Conservation (phyloP, 2,888 invertebrate species). For the Nudaria mundana region DNA sequence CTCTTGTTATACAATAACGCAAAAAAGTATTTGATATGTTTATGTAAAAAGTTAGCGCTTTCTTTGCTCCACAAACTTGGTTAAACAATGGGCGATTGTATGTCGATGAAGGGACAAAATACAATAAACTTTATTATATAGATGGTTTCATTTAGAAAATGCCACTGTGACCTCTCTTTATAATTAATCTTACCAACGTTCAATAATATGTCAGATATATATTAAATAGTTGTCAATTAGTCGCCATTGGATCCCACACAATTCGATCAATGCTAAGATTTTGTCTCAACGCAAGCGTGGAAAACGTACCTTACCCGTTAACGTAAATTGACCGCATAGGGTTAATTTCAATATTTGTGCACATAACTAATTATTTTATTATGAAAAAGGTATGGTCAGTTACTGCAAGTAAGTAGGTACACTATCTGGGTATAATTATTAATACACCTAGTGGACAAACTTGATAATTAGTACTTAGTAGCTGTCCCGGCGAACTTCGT, state of each 20-base stretch:
- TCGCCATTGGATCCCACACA: slow-evolving; percentile 15
- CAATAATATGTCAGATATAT: slow-evolving; percentile 22
- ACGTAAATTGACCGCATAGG: too few relatives aligned
- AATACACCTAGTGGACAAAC: too few relatives aligned
- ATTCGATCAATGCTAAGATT: slow-evolving; percentile 8
- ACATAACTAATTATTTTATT: too few relatives aligned
- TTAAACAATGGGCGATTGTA: slow-evolving; percentile 25
- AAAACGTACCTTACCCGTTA: too few relatives aligned
- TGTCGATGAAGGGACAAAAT: slow-evolving; percentile 14
- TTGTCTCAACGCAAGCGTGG: background rate
- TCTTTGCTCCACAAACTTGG: background rate
- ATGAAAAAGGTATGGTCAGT: too few relatives aligned
- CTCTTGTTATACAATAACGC: background rate
- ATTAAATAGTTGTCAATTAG: slow-evolving; percentile 23
- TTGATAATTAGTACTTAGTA: too few relatives aligned
- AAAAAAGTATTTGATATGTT: background rate
- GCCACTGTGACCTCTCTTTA: slow-evolving; percentile 16
- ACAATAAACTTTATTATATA: slow-evolving; percentile 5
- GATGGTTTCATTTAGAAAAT: slow-evolving; percentile 11
- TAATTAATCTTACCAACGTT: slow-evolving; percentile 9
- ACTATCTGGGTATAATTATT: too few relatives aligned
- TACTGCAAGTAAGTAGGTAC: too few relatives aligned
- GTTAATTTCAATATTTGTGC: too few relatives aligned
- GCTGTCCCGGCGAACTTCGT: too few relatives aligned
- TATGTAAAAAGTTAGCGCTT: background rate